A percentile compares a stretch with the other conserved stretches of the same genome.
Conservation (phyloP, 2,797 vertebrate genomes). For the Sus cebifrons region DNA sequence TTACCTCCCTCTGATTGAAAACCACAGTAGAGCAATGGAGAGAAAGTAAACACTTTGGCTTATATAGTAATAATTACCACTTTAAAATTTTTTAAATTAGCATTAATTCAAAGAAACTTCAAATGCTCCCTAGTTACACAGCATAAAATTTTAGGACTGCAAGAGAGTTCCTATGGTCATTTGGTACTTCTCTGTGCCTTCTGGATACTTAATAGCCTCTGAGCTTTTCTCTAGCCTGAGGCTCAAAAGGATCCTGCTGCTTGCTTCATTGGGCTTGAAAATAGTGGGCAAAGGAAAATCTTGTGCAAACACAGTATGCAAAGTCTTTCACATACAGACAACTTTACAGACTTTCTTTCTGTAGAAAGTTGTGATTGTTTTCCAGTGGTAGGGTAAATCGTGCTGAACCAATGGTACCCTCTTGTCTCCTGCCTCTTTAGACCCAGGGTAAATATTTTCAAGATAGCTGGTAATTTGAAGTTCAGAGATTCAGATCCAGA, state of each 20-base stretch:
- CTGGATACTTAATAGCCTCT: constrained; percentile 72
- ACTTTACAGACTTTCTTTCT: constrained; percentile 41
- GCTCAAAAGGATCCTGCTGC: constrained; percentile 40
- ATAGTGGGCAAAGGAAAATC: constrained; percentile 67
- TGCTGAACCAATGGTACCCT: background rate
- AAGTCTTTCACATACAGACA: constrained; percentile 54
- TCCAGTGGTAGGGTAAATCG: background rate
- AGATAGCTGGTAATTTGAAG: background rate
- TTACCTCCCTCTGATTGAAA: constrained; percentile 80
- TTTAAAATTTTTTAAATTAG: constrained; percentile 73
- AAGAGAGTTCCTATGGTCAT: constrained; percentile 65
- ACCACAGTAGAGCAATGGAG: constrained; percentile 55
- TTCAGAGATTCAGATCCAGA: constrained; percentile 3
- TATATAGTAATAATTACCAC: constrained; percentile 77
- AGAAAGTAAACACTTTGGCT: constrained; percentile 78
- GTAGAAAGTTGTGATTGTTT: background rate
- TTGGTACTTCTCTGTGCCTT: constrained; percentile 60
- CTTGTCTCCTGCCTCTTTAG: constrained; percentile 4
- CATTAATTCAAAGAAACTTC: constrained; percentile 73
- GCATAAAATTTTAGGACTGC: constrained; percentile 73
- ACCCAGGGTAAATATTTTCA: constrained; percentile 42
- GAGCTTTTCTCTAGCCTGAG: constrained; percentile 70
- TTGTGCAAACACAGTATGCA: constrained; percentile 19
- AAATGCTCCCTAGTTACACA: constrained; percentile 67
- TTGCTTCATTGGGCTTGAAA: constrained; percentile 73